A percentile compares a stretch with the other conserved stretches of the same genome.
Evolutionary conservation across 2,888 invertebrate genomes (phyloP).

Genomic region (Panopea generosa): DNA sequence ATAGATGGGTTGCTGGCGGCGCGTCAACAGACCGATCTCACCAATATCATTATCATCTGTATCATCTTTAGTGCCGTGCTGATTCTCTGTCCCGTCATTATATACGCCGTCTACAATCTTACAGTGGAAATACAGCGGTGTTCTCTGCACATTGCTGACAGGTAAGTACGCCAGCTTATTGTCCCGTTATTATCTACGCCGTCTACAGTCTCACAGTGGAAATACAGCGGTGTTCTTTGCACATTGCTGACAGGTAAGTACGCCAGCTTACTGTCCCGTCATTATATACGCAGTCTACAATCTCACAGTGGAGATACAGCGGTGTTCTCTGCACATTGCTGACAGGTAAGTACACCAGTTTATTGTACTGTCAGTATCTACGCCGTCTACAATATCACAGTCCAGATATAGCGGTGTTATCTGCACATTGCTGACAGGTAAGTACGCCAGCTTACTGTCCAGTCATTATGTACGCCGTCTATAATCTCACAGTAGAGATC

Average conservation of each 20-base stretch:
- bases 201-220: no score
- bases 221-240: no score
- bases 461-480: constrained; percentile 77
- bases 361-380: not conserved
- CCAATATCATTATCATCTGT: constrained; percentile 76
- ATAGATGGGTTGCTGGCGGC: constrained; percentile 61
- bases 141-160: constrained; percentile 77
- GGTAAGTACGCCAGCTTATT: constrained; percentile 59
- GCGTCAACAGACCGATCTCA: constrained; percentile 65
- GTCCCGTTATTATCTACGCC: no score
- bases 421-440: no score
- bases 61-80: constrained; percentile 75
- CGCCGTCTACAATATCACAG: no score
- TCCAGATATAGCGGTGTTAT: no score
- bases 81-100: constrained; percentile 76
- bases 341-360: constrained; percentile 68
- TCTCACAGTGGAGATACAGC: constrained; percentile 79
- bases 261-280: constrained; percentile 73
- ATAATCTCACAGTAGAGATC: constrained; percentile 78
- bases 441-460: constrained; percentile 74
- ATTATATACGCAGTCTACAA: constrained; percentile 79
- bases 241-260: no score
- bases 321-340: constrained; percentile 78
- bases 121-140: constrained; percentile 80
- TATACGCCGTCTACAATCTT: constrained; percentile 79